A percentile compares a stretch with the other conserved stretches of the same genome.
Conservation (phyloP, 2,113 vertebrate species). For the Dinomys branickii region DNA sequence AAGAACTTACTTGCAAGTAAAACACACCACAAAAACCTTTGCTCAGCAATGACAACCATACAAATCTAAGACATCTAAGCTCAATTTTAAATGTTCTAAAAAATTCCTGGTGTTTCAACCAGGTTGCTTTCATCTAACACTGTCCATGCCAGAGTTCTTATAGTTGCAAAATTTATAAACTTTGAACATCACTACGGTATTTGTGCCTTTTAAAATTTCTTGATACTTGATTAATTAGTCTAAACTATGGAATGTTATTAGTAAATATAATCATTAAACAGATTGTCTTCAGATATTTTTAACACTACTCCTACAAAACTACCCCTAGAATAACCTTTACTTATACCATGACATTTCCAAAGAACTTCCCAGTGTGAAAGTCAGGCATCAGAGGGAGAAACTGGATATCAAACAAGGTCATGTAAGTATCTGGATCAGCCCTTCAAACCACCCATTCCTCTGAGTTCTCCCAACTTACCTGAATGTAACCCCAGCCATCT, state of each 20-base stretch:
- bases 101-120: conserved; percentile 68
- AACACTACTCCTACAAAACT: conserved; percentile 60
- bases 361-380: background rate
- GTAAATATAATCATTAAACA: conserved; percentile 62
- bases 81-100: conserved; percentile 75
- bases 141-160: conserved; percentile 69
- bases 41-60: conserved; percentile 67
- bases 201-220: conserved; percentile 71
- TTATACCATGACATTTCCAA: background rate
- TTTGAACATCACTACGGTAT: conserved; percentile 70
- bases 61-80: conserved; percentile 66
- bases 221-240: conserved; percentile 62
- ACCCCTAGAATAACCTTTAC: conserved; percentile 46
- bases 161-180: conserved; percentile 77
- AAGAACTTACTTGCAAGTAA: conserved; percentile 65
- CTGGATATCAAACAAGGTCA: background rate
- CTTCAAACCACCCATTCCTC: background rate
- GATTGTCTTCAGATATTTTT: conserved; percentile 73
- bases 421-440: background rate
- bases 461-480: conserved; percentile 84
- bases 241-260: conserved; percentile 69
- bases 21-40: conserved; percentile 65
- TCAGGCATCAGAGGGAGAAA: background rate
- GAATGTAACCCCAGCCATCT: conserved; percentile 90
- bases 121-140: conserved; percentile 78